Percentiles rank a stretch among this genome's conserved stretches.
Evolutionary conservation across 2,113 vertebrate species (phyloP).

Genomic region (Ifrita kowaldi): DNA sequence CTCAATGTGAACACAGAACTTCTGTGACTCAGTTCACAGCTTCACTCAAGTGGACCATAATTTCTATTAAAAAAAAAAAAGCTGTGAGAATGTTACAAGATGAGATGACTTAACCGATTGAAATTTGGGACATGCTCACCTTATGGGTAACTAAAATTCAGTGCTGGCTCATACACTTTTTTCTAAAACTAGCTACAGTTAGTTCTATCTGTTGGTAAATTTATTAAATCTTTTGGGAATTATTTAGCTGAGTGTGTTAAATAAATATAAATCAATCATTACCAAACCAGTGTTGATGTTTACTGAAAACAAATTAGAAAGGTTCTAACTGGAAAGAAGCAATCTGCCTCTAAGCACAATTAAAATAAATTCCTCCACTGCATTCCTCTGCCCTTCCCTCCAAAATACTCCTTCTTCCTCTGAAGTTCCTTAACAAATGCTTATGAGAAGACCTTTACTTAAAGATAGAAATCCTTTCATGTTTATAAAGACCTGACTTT

Average conservation of each 20-base stretch:
- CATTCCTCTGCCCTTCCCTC: neutral
- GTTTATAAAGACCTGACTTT: neutral
- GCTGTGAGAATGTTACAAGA: neutral
- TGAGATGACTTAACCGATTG: neutral
- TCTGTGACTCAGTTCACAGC: neutral
- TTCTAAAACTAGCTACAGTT: neutral
- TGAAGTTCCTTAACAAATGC: neutral
- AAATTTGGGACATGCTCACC: neutral
- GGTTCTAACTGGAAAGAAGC: neutral
- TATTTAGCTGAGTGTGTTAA: neutral
- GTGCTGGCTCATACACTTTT: neutral
- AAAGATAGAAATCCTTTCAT: neutral
- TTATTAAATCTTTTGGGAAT: neutral
- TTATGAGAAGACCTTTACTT: neutral
- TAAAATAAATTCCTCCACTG: neutral
- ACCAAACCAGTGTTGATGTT: neutral
- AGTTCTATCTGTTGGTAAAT: neutral
- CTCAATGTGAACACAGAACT: neutral
- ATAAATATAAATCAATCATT: neutral
- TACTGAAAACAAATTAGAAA: constrained; percentile 18
- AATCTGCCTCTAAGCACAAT: neutral
- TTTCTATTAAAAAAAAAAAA: neutral
- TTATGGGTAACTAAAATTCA: neutral
- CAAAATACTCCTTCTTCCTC: neutral
- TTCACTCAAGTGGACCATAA: neutral